Conservation (phyloP, 2,797 vertebrate genomes). For the Etheostoma perlongum region DNA sequence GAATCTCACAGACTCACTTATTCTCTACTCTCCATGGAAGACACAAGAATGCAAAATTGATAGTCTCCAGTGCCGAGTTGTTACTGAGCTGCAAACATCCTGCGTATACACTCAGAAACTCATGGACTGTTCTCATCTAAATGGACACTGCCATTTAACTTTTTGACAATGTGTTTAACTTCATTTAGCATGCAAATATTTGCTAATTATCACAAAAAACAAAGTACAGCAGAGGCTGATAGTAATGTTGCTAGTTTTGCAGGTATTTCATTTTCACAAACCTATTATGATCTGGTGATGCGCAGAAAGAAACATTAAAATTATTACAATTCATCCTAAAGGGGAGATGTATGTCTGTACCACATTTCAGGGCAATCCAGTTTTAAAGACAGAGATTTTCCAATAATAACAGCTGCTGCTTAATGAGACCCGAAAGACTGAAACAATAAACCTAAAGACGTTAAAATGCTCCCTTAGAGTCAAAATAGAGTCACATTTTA, state of each 20-base stretch:
- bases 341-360: background rate
- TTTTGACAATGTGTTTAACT: slow-evolving; percentile 22
- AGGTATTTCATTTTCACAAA: too few relatives aligned
- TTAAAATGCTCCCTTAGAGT: background rate
- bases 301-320: background rate
- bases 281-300: too few relatives aligned
- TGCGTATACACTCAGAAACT: background rate
- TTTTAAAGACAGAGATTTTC: background rate
- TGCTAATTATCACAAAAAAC: background rate
- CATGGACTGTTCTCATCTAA: background rate
- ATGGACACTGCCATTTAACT: background rate
- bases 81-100: slow-evolving; percentile 31
- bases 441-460: background rate
- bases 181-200: background rate
- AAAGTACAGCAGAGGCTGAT: too few relatives aligned
- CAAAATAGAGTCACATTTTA: background rate
- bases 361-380: background rate
- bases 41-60: background rate
- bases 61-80: background rate
- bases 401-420: background rate
- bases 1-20: background rate
- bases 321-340: too few relatives aligned
- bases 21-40: too few relatives aligned
- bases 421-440: background rate
- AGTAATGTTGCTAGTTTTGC: too few relatives aligned